Evolutionary conservation across 2,888 invertebrate species (phyloP), one percentile per base, ranked within the genome.

Genomic region (Pelosia muscerda): DNA sequence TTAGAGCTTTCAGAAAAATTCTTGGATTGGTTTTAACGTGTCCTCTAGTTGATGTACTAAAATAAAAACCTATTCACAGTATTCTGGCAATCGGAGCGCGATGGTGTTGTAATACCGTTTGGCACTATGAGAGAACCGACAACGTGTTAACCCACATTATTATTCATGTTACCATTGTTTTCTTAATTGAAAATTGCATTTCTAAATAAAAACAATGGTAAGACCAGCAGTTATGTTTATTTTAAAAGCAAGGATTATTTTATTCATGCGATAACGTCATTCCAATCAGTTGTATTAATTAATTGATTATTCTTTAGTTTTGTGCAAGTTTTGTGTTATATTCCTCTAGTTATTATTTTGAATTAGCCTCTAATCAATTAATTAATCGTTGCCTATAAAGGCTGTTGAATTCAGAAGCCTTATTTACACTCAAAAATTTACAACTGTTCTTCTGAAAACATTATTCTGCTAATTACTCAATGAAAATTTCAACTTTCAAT

Each of bases 231-330:
- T 63, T 5, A 25, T 55, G 23, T 26, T 62, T 58, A 63, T 67
- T 69, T 65, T 68, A 66, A 63, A 61, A 61, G 66, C 65, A 58
- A 72, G 63, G 56, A 22, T 67, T 62, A 53, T 73, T 71, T 66
- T 74, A 69, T 63, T 71, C 84, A 86, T 84, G 84, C 86, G 82
- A 86, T 81, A 85, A 87, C 85, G 84, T 84, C 85, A 81, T 82
- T 81, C 81, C 79, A 83, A 84, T 66, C 72, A 68, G 66, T 74
- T 71, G 74, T 73, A 73, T 71, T 62, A 58, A 58, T 58, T 58
- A 28, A 42, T 61, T 56, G 22, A 60, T 59, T 49, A 49, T 49
- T 49, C 1, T n/a, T 49, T 49, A n/a, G n/a, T 6, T 49, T 49
- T 49, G 49, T 49, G 49, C 49, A 49, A 49, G n/a, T n/a, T 11